These are phyloP conservation scores for Triplophysa yarkandensis DNA, from an alignment of 2,797 vertebrate species.

Conservation along the genomic window DNA sequence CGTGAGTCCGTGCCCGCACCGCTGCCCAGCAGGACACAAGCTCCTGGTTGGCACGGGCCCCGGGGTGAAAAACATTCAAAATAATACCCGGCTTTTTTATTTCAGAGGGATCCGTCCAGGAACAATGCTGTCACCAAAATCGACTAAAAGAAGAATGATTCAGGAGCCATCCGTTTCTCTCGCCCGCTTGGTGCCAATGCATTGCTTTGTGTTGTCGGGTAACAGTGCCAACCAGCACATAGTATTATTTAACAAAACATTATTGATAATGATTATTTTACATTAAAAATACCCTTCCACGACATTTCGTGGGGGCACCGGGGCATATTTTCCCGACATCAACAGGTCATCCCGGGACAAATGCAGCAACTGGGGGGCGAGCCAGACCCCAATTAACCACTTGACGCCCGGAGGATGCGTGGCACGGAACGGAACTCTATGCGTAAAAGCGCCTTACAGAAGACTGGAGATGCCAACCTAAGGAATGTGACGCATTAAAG, in stretches of 20 bases:
- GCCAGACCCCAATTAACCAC: conserved; percentile 68
- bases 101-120: too few relatives aligned
- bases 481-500: conserved; percentile 1
- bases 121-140: conserved; percentile 58
- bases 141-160: conserved; percentile 63
- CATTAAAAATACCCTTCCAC: conserved; percentile 21
- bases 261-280: conserved; percentile 5
- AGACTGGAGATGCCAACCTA: background rate
- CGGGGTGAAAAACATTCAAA: conserved; percentile 37
- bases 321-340: conserved; percentile 75
- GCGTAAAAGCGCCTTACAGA: background rate
- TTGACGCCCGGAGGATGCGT: conserved; percentile 52
- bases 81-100: conserved; percentile 37
- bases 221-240: conserved; percentile 59
- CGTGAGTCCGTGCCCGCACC: conserved; percentile 68
- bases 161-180: conserved; percentile 56
- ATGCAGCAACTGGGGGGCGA: conserved; percentile 70
- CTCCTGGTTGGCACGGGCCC: conserved; percentile 73
- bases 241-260: too few relatives aligned
- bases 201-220: conserved; percentile 62
- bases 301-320: conserved; percentile 56
- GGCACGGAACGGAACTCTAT: conserved; percentile 5
- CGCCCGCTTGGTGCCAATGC: conserved; percentile 59
- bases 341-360: conserved; percentile 84
- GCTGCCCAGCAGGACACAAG: conserved; percentile 71